Conservation (phyloP, 2,888 invertebrate genomes). For the Onthophagus sagittarius region DNA sequence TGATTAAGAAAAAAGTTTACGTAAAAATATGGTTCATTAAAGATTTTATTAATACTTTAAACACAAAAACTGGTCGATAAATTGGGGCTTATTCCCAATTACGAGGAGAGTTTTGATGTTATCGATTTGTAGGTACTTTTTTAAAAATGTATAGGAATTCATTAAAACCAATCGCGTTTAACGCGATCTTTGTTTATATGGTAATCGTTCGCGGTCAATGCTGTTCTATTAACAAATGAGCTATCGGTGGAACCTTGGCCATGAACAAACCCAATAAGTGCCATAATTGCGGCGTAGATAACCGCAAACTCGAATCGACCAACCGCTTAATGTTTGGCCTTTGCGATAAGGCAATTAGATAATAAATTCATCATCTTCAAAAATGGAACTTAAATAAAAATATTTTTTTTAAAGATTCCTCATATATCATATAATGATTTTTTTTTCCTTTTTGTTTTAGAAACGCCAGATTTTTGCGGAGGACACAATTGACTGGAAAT, state of each 20-base stretch:
- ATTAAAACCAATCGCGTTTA: not conserved
- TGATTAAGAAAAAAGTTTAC: not conserved
- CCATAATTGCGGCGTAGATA: not conserved
- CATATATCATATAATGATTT: too few species aligned
- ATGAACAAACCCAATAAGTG: not conserved
- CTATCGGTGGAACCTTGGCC: not conserved
- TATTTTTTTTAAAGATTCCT: too few species aligned
- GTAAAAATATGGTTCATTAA: not conserved
- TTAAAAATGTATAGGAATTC: too few species aligned
- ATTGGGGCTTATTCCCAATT: not conserved
- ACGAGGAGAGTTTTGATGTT: not conserved
- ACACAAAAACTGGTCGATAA: not conserved
- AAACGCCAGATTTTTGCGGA: too few species aligned
- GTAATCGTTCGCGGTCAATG: not conserved
- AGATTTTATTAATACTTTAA: not conserved
- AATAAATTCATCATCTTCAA: not conserved
- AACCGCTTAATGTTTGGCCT: not conserved
- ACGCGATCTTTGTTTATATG: not conserved
- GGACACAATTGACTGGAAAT: too few species aligned
- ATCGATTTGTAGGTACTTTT: not conserved
- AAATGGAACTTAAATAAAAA: too few species aligned
- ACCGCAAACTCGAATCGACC: not conserved
- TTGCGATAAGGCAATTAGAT: not conserved
- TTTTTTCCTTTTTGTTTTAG: too few species aligned
- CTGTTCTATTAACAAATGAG: not conserved